Evolutionary conservation across 2,113 vertebrate species (phyloP), one percentile per base, ranked within the genome.

Genomic region (Scortum barcoo): DNA sequence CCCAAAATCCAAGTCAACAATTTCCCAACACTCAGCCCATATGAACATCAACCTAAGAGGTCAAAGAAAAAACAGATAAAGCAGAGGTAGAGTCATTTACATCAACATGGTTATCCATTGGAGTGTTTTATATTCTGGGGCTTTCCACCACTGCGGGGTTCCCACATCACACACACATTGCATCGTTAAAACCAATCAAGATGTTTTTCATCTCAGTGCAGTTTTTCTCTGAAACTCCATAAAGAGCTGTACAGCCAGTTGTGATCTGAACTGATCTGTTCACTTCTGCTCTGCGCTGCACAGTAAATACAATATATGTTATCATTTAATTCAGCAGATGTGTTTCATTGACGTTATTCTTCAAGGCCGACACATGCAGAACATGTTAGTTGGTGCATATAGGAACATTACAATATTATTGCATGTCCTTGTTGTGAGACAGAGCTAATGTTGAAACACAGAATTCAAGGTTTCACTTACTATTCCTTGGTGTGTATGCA

Each of bases 111-210:
- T 78, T 50, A 12, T 14, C 58, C 26, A 26, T 38, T 30, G 11
- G 14, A 56, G 11, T 83, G 56, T 40, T 62, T 76, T 61, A 54
- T 54, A 58, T 60, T 78, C 24, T 53, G 79, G 84, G 85, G 72
- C 69, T 86, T 89, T 89, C 84, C 86, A 77, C 13, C 36, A 36
- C 75, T 44, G 48, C 48, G 24, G 66, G n/a, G 66, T 69, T 77
- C 16, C 44, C 46, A 78, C 65, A 72, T 85, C 67, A 82, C 56
- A 72, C 67, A 81, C 71, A 70, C 61, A 42, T 33, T 74, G 60
- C 56, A 68, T 78, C 5, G 53, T 84, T 78, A 54, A 81, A 81
- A 58, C 76, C 56, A 65, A 81, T 57, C 80, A 88, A 89, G 74
- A 91, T 87, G 87, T 76, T 87, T 83, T 28, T 81, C 69, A 57